Base-by-base conservation (phyloP, 2,888 invertebrate species). In the Glyphotaelius pellucidus region DNA sequence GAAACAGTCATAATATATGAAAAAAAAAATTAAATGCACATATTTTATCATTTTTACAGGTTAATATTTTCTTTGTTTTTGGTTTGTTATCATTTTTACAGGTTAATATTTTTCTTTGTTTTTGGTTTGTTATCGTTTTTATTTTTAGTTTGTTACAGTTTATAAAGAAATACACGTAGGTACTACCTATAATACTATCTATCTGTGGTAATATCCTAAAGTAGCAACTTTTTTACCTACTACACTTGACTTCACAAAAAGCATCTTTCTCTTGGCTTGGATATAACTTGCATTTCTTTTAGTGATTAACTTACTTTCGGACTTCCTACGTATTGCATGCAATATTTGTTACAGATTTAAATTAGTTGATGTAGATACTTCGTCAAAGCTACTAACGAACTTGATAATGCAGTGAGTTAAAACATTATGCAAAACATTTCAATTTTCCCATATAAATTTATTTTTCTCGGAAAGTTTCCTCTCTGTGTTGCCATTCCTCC, bases 401-500 rank as follows among this genome's bases (percentile, higher is more conserved):
- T 67, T 25, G n/a, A 67, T 67, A 67, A 25, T 67, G 67, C 67
- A 67, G 67, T 25, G 67, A 67, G 67, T 67, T 67, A 67, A 67
- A 67, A 67, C 52, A 52, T 52, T 67, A 67, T 67, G 67, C 67
- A 67, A 67, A 67, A 67, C 67, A 67, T 67, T 67, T 67, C 67
- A 25, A 67, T 67, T 67, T 67, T 67, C 67, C 67, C n/a, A 67
- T 67, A 67, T 67, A 67, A 67, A 67, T 67, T 67, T 67, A 67
- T 67, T n/a, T 25, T 67, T 25, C 67, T 67, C 67, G 25, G 67
- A 67, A 67, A 67, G 67, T 25, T 67, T n/a, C 25, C 67, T 38
- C 67, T 67, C n/a, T 88, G 88, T 79, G 67, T 31, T 67, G 47
- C 67, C 88, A 15, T 47, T 67, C 25, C 67, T 19, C 67, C 67